phyloP scores from a whole-genome alignment of 1,140 invertebrate species.

The Drosophila orena region DNA sequence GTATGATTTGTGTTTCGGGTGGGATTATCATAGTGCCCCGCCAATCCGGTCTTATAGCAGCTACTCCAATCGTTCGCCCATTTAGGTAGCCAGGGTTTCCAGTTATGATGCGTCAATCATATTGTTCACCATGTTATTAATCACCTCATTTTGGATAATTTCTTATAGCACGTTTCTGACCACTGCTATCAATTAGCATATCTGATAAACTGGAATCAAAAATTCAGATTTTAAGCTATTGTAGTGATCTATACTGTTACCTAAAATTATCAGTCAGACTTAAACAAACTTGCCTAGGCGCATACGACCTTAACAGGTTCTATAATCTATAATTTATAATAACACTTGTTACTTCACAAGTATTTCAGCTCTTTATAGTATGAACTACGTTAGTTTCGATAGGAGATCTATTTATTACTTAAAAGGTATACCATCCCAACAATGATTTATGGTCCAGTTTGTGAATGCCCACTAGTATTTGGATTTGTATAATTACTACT shows the following conservation, averaged over 20 bases:
- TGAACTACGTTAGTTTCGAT: not conserved
- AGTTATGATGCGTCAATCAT: constrained; percentile 30
- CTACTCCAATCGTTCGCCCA: not conserved
- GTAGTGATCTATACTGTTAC: no score
- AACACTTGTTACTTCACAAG: no score
- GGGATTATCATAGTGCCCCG: not conserved
- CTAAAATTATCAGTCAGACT: no score
- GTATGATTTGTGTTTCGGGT: not conserved
- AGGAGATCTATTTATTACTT: not conserved
- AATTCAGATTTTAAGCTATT: not conserved
- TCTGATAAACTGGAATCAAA: constrained; percentile 4
- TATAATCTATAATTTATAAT: no score
- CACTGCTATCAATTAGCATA: constrained; percentile 15
- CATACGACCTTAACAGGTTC: no score
- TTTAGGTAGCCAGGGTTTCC: not conserved
- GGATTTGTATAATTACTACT: constrained; percentile 22
- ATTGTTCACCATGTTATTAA: constrained; percentile 29
- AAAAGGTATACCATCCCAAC: not conserved
- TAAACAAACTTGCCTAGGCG: no score
- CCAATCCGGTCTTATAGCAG: constrained; percentile 13
- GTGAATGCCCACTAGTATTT: not conserved
- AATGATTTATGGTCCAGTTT: constrained; percentile 19
- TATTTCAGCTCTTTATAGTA: no score
- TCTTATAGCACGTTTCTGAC: constrained; percentile 3
- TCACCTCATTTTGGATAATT: constrained; percentile 15